phyloP scores from a whole-genome alignment of 1,140 invertebrate species.

The Zaprionus kolodkinae region DNA sequence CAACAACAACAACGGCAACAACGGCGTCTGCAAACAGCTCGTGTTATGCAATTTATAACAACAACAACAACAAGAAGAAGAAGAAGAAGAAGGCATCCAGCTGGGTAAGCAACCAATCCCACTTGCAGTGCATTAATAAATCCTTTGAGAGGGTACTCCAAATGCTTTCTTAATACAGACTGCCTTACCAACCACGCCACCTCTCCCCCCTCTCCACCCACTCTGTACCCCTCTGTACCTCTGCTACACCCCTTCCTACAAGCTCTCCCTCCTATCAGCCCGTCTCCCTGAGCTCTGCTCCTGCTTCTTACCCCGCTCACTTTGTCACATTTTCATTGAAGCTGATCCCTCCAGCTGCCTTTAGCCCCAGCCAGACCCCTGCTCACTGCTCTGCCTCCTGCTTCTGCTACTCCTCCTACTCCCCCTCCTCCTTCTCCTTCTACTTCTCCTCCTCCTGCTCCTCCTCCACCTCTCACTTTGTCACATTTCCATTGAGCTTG shows the following conservation, averaged over 20 bases:
- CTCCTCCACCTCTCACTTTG: conserved; percentile 9
- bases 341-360: neutral
- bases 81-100: conserved; percentile 6
- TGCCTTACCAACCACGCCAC: neutral
- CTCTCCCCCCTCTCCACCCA: too few relatives aligned
- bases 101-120: conserved; percentile 27
- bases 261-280: neutral
- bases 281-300: too few relatives aligned
- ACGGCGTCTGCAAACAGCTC: conserved; percentile 18
- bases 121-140: conserved; percentile 53
- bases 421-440: neutral
- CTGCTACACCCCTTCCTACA: neutral
- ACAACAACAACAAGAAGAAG: conserved; percentile 10
- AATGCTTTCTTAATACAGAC: conserved; percentile 53
- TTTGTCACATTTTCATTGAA: conserved; percentile 56
- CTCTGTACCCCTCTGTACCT: too few relatives aligned
- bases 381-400: neutral
- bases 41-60: conserved; percentile 45
- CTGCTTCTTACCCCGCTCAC: neutral
- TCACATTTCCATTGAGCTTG: conserved; percentile 55
- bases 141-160: conserved; percentile 54
- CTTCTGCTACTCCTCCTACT: neutral
- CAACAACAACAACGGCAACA: conserved; percentile 6
- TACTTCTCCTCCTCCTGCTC: neutral
- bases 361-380: neutral